Conservation (phyloP, 2,888 invertebrate species). For the Caprella mutica region DNA sequence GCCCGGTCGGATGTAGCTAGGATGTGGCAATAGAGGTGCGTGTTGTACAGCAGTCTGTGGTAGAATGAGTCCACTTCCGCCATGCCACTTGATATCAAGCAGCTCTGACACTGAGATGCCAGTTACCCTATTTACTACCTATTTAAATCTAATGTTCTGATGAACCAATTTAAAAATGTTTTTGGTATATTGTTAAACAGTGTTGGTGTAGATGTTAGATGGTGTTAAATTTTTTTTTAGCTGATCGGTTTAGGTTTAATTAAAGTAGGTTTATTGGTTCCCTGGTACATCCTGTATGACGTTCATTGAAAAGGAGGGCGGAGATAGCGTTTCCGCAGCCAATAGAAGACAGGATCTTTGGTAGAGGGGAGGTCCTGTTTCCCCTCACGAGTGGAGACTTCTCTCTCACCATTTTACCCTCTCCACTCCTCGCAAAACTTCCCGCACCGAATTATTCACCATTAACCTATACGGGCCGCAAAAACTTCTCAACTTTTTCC, state of each 20-base stretch:
- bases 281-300: too few species aligned
- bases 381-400: slow-evolving; percentile 15
- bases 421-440: too few species aligned
- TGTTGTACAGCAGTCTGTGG: slow-evolving; percentile 15
- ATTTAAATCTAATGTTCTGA: background rate
- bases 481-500: too few species aligned
- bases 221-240: background rate
- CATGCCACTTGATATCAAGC: slow-evolving; percentile 30
- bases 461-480: too few species aligned
- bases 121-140: background rate
- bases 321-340: slow-evolving; percentile 28
- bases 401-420: slow-evolving; percentile 12
- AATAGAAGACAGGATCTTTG: slow-evolving; percentile 32
- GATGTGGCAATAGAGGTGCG: slow-evolving; percentile 21
- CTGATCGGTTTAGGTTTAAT: background rate
- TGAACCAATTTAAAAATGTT: background rate
- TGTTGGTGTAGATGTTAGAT: background rate
- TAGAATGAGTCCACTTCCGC: slow-evolving; percentile 31
- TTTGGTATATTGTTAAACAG: background rate
- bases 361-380: slow-evolving; percentile 24
- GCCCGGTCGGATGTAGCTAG: slow-evolving; percentile 27
- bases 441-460: too few species aligned
- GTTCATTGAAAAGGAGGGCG: slow-evolving; percentile 23
- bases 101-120: slow-evolving; percentile 16
- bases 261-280: too few species aligned